Conservation (phyloP, 2,797 vertebrate species). For the Cuculus canorus region DNA sequence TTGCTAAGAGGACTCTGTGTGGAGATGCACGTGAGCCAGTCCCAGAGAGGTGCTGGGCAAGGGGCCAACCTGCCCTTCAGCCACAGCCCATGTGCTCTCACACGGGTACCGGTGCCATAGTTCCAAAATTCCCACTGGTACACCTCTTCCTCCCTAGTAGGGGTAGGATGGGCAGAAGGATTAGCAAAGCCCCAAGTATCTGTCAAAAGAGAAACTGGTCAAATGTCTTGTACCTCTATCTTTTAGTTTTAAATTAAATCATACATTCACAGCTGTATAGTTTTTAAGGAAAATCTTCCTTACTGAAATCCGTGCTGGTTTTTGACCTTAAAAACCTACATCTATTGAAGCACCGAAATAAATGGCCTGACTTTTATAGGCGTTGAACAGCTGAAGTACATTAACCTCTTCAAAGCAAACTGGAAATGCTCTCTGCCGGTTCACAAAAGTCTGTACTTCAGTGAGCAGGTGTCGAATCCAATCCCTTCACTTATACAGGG, state of each 20-base stretch:
- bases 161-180: not conserved
- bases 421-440: not conserved
- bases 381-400: not conserved
- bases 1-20: not conserved
- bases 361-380: not conserved
- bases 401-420: not conserved
- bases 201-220: not conserved
- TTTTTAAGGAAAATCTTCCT: not conserved
- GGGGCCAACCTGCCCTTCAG: not conserved
- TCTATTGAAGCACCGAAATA: not conserved
- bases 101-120: fast-evolving
- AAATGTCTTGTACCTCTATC: not conserved
- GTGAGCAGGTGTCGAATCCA: slow-evolving; percentile 8
- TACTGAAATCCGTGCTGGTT: not conserved
- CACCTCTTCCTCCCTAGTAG: fast-evolving
- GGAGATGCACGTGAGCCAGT: fast-evolving
- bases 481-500: not conserved
- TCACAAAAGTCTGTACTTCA: not conserved
- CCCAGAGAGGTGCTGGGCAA: not conserved
- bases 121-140: not conserved
- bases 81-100: fast-evolving
- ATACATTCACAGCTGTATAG: fast-evolving
- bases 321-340: not conserved
- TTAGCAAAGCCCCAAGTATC: not conserved
- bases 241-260: not conserved